phyloP scores from a whole-genome alignment of 2,113 vertebrate genomes.

The Halichoerus grypus region DNA sequence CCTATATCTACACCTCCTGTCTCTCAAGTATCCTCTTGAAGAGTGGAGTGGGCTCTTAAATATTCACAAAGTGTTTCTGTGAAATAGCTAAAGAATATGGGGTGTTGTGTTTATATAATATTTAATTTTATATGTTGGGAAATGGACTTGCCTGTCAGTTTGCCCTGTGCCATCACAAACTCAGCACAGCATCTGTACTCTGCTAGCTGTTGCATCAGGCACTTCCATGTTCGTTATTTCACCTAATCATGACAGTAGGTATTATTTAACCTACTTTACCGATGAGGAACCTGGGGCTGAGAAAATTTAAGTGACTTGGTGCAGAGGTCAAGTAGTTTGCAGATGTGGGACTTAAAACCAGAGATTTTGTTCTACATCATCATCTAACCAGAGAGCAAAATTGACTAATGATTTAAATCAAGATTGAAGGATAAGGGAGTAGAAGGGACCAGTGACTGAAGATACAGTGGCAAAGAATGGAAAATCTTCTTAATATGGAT shows the following conservation, averaged over 20 bases:
- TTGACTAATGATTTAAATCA: background rate
- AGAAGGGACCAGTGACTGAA: background rate
- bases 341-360: background rate
- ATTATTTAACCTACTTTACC: constrained; percentile 17
- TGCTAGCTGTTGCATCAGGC: background rate
- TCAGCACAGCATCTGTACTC: background rate
- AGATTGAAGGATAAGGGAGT: constrained; percentile 13
- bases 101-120: background rate
- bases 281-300: background rate
- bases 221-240: background rate
- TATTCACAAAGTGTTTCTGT: constrained; percentile 14
- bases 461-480: background rate
- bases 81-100: background rate
- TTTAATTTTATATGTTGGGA: constrained; percentile 15
- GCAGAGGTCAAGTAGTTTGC: background rate
- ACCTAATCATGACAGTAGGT: background rate
- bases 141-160: background rate
- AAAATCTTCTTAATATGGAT: background rate
- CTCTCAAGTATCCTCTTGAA: constrained; percentile 43
- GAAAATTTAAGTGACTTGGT: background rate
- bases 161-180: background rate
- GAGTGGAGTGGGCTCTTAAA: constrained; percentile 13
- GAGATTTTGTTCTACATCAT: background rate
- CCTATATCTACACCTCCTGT: background rate
- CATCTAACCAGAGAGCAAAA: constrained; percentile 16